A percentile compares a stretch with the other conserved stretches of the same genome.
phyloP scores from a whole-genome alignment of 2,888 invertebrate species.

The Drosophila lacicola region DNA sequence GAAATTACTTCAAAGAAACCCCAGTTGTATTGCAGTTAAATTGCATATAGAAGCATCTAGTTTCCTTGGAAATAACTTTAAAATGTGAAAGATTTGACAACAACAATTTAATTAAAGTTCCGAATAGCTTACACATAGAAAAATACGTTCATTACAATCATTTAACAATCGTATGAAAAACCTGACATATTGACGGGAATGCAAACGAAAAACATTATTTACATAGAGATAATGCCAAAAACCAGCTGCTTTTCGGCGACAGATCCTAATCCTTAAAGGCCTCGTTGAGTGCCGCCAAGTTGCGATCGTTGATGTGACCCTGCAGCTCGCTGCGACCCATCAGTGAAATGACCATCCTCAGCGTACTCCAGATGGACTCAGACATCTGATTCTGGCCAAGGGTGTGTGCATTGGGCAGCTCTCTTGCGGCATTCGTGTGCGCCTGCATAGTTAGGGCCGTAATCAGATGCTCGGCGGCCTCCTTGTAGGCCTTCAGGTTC shows the following conservation, averaged over 20 bases:
- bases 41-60: no score
- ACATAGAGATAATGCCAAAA: slow-evolving; percentile 10
- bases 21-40: no score
- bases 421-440: slow-evolving; percentile 85
- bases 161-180: slow-evolving; percentile 4
- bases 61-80: neutral
- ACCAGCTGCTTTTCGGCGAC: neutral
- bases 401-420: slow-evolving; percentile 87
- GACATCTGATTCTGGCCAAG: slow-evolving; percentile 89
- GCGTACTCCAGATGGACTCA: slow-evolving; percentile 96
- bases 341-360: slow-evolving; percentile 94
- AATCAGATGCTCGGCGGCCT: slow-evolving; percentile 97
- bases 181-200: slow-evolving; percentile 27
- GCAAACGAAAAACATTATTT: slow-evolving; percentile 16
- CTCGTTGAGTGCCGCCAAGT: slow-evolving; percentile 88
- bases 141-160: slow-evolving; percentile 20
- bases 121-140: slow-evolving; percentile 22
- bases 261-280: slow-evolving; percentile 83
- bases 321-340: slow-evolving; percentile 90
- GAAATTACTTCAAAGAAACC: no score
- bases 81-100: neutral
- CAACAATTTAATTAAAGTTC: slow-evolving; percentile 22
- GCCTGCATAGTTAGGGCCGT: slow-evolving; percentile 97
- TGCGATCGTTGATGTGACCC: slow-evolving; percentile 87
- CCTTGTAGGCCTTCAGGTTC: slow-evolving; percentile 96